These are phyloP conservation scores for Geotrupes spiniger DNA, from an alignment of 2,888 invertebrate species.

Conservation along the genomic window DNA sequence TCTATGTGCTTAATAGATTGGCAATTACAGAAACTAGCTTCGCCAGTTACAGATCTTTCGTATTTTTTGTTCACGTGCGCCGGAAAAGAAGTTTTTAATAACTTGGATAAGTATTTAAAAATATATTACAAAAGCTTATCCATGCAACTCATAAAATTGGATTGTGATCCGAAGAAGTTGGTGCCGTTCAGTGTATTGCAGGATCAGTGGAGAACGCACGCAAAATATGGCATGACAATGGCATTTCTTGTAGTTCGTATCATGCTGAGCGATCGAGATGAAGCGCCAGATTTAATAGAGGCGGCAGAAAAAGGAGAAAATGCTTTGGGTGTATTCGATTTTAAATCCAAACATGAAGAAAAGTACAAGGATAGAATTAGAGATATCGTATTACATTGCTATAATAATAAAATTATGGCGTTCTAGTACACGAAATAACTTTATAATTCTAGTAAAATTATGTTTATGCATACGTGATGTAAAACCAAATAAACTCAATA, in stretches of 20 bases:
- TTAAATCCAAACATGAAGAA: slow-evolving; percentile 21
- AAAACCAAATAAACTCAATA: too few species aligned
- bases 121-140: slow-evolving; percentile 39
- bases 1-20: slow-evolving; percentile 34
- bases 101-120: slow-evolving; percentile 36
- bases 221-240: slow-evolving; percentile 25
- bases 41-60: slow-evolving; percentile 39
- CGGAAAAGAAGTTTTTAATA: slow-evolving; percentile 33
- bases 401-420: slow-evolving; percentile 13
- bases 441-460: too few species aligned
- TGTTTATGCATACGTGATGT: too few species aligned
- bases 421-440: too few species aligned
- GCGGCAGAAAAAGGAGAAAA: slow-evolving; percentile 15
- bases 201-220: slow-evolving; percentile 28
- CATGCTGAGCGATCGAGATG: slow-evolving; percentile 26
- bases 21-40: slow-evolving; percentile 30
- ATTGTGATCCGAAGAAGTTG: slow-evolving; percentile 18
- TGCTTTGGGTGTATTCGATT: slow-evolving; percentile 17
- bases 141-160: slow-evolving; percentile 29
- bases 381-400: slow-evolving; percentile 20
- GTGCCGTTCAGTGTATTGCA: slow-evolving; percentile 27
- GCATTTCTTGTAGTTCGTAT: slow-evolving; percentile 22
- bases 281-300: slow-evolving; percentile 23
- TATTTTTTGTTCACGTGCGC: slow-evolving; percentile 42
- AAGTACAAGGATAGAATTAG: slow-evolving; percentile 21